These are phyloP conservation scores for Gavialis gangeticus DNA, from an alignment of 2,113 vertebrate species.

Conservation along the genomic window DNA sequence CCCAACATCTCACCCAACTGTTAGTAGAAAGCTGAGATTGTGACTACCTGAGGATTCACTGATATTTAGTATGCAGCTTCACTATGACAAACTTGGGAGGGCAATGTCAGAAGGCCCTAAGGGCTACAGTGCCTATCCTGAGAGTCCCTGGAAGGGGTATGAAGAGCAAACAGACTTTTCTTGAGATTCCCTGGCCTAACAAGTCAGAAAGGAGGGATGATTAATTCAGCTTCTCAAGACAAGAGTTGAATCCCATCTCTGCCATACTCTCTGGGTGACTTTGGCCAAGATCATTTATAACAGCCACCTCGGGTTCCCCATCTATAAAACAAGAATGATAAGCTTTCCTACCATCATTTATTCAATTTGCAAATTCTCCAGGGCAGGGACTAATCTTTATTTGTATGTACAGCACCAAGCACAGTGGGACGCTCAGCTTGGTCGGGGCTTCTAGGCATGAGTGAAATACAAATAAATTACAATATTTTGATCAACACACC, in stretches of 20 bases:
- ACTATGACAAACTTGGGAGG: not conserved
- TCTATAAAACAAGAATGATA: not conserved
- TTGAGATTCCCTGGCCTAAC: not conserved
- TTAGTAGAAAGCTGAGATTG: not conserved
- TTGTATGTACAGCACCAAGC: slow-evolving; percentile 52
- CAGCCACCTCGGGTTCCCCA: slow-evolving; percentile 33
- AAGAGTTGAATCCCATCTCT: not conserved
- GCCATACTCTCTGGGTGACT: not conserved
- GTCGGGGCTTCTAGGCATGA: not conserved
- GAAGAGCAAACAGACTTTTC: not conserved
- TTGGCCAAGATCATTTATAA: not conserved
- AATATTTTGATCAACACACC: slow-evolving; percentile 53
- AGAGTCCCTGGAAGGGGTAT: not conserved
- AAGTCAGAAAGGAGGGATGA: not conserved
- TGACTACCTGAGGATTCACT: not conserved
- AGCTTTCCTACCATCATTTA: not conserved
- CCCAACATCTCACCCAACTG: not conserved
- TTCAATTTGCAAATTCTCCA: slow-evolving; percentile 56
- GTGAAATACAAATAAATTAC: slow-evolving; percentile 55
- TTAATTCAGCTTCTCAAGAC: not conserved
- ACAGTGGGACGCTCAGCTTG: slow-evolving; percentile 63
- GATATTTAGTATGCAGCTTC: not conserved
- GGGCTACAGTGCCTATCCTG: not conserved
- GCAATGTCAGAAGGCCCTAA: not conserved
- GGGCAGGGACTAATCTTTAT: slow-evolving; percentile 48